A percentile compares a stretch with the other conserved stretches of the same genome.
Evolutionary conservation across 2,888 invertebrate genomes (phyloP).

Genomic region (Griposia aprilina): DNA sequence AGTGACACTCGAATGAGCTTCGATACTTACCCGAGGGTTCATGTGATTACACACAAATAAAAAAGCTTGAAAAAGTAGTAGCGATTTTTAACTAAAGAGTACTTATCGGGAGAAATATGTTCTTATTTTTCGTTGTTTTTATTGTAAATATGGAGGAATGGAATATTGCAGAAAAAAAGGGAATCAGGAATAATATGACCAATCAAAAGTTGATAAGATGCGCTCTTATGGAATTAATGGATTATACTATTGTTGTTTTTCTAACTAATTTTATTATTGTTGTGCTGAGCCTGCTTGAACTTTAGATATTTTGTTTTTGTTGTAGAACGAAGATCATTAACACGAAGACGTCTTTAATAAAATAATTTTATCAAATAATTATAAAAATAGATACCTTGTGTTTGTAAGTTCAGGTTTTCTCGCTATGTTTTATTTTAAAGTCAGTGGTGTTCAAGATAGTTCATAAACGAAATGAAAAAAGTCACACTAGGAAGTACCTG

Average conservation of each 20-base stretch:
- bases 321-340: neutral
- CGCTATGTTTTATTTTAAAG: neutral
- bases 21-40: slow-evolving; percentile 47
- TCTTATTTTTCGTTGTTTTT: slow-evolving; percentile 8
- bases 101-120: neutral
- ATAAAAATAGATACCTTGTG: neutral
- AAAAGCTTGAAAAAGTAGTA: slow-evolving; percentile 17
- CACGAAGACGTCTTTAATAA: neutral
- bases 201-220: neutral
- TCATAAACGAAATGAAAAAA: neutral
- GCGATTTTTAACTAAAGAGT: slow-evolving; percentile 12
- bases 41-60: slow-evolving; percentile 54
- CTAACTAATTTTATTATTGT: neutral
- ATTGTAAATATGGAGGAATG: neutral
- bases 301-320: neutral
- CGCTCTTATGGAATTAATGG: neutral
- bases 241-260: neutral
- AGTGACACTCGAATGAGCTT: slow-evolving; percentile 57
- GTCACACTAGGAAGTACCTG: neutral
- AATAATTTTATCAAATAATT: neutral
- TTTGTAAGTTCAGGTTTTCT: neutral
- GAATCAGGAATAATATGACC: neutral
- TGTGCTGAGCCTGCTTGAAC: neutral
- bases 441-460: neutral
- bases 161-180: slow-evolving; percentile 5